Conservation (phyloP, 2,113 vertebrate species). For the Campylomormyrus tamandua region DNA sequence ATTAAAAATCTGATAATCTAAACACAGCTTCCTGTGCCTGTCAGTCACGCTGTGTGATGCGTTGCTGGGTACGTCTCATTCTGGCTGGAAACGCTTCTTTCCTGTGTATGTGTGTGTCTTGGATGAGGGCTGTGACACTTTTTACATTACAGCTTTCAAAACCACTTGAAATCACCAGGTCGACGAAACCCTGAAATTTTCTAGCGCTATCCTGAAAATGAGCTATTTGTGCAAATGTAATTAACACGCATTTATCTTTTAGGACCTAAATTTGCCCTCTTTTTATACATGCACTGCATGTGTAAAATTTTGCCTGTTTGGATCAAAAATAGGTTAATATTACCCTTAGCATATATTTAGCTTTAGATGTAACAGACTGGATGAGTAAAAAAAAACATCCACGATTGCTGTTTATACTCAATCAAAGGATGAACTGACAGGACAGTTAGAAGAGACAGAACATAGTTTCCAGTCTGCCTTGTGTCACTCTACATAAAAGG, state of each 20-base stretch:
- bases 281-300: neutral
- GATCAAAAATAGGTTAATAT: neutral
- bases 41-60: neutral
- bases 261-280: neutral
- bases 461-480: neutral
- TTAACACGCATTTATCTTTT: neutral
- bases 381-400: neutral
- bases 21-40: constrained; percentile 11
- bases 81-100: neutral
- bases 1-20: constrained; percentile 6
- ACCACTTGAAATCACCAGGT: neutral
- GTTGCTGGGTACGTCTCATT: neutral
- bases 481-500: neutral
- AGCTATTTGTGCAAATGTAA: neutral
- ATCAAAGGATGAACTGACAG: neutral
- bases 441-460: neutral
- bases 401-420: neutral
- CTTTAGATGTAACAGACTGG: neutral
- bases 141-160: neutral
- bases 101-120: neutral
- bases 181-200: neutral
- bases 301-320: neutral
- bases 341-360: neutral
- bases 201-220: neutral
- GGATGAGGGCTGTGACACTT: neutral